Evolutionary conservation across 2,797 vertebrate genomes (phyloP).

Genomic region (Rousettus madagascariensis): DNA sequence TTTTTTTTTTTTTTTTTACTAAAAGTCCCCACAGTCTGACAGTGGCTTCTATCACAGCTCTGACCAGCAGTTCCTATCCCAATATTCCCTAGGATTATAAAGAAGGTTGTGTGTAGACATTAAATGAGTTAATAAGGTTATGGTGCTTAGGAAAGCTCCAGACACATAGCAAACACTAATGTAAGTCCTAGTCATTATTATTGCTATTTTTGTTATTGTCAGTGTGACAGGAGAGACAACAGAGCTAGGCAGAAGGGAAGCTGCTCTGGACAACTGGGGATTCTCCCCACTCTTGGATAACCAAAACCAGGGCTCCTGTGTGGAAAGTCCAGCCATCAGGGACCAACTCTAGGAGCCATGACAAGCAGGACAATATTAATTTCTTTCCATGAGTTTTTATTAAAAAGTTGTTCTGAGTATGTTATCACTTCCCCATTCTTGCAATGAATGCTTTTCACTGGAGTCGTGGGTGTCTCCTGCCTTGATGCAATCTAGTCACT

Average conservation of each 20-base stretch:
- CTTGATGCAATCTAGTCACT: not conserved
- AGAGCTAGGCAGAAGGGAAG: not conserved
- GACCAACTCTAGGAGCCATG: not conserved
- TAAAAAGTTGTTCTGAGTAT: conserved; percentile 12
- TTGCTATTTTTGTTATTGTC: not conserved
- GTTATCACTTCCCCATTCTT: not conserved
- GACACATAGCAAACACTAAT: not conserved
- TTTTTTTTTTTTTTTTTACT: no score
- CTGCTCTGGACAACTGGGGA: not conserved
- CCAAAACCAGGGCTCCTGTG: not conserved
- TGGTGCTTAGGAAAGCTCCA: not conserved
- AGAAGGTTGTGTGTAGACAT: not conserved
- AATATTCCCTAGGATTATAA: not conserved
- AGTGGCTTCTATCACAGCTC: not conserved
- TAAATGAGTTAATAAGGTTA: not conserved
- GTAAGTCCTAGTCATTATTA: not conserved
- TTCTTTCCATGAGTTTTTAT: conserved; percentile 4
- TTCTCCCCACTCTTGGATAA: not conserved
- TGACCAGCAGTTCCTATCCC: not conserved
- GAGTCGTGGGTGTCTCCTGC: not conserved
- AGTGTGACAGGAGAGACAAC: not conserved
- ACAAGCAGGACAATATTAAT: not conserved
- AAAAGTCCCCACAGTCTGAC: not conserved
- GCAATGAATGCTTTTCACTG: not conserved
- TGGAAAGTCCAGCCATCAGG: not conserved